Base-by-base conservation (phyloP, 2,888 invertebrate species). In the Stegana nigrithorax region DNA sequence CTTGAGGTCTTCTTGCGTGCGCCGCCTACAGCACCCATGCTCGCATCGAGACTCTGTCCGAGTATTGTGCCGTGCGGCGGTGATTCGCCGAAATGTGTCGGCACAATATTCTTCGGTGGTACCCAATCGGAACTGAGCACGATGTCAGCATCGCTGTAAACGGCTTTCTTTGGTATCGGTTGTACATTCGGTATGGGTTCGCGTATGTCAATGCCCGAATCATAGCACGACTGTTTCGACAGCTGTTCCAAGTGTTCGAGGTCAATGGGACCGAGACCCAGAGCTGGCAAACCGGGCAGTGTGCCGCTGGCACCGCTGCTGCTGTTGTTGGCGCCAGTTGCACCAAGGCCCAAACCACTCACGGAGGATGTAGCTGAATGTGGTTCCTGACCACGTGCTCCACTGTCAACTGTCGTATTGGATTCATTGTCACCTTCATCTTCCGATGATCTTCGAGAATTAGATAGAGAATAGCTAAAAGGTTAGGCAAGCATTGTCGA, bases 171-270 rank as follows among this genome's bases (percentile, higher is more conserved):
- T 81, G 85, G 89, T 76, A 89, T 89, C 39, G 91, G 89, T 67
- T 89, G 90, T 69, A 90, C 89, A 78, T 89, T 87, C 75, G 91
- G 88, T 80, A 91, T 76, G 53, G 92, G 91, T 82, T 94, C 94
- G 76, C 93, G 89, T 77, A 94, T 94, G 86, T 95, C 94, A 80
- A 95, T 94, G 75, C 94, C 94, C 10, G 94, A 94, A 88, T 95
- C 94, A 86, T 94, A 94, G 87, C 93, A 94, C 76, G 93, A 93
- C 75, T 92, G 90, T 86, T 94, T 94, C 77, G 91, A 91, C 81
- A 93, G 89, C 83, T 90, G 90, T 73, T 83, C 78, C 88, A 88
- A 72, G 82, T 87, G 69, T 85, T 84, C 78, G 80, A 84, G 83
- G 59, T 84, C 86, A 59, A 81, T 82, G 66, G 81, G 83, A 26